Base-by-base conservation (phyloP, 23 tunicate genomes). In the Corella eumyota region DNA sequence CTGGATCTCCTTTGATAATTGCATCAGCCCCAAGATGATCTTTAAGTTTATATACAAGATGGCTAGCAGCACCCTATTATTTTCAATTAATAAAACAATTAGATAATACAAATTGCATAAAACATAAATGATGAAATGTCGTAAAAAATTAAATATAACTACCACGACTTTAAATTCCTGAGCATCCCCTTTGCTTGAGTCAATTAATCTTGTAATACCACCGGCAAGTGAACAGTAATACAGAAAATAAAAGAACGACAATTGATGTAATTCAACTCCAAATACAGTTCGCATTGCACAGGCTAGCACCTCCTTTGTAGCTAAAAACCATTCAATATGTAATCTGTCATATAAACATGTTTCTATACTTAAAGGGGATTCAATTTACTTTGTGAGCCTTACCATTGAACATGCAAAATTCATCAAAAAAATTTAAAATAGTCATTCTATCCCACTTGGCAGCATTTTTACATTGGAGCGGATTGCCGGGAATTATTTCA, bases 111-210 rank as follows among this genome's bases (percentile, higher is more conserved):
- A n/a, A n/a, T n/a, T n/a, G n/a, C n/a, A n/a, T n/a, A n/a, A n/a
- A n/a, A n/a, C n/a, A n/a, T n/a, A n/a, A n/a, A n/a, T n/a, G n/a
- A n/a, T n/a, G n/a, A n/a, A n/a, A n/a, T n/a, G n/a, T n/a, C n/a
- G n/a, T n/a, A n/a, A n/a, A n/a, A n/a, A n/a, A n/a, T n/a, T n/a
- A n/a, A n/a, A n/a, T n/a, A n/a, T n/a, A n/a, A n/a, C n/a, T n/a
- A n/a, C n/a, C n/a, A n/a, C n/a, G 36, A 86, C 72, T 25, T 81
- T 70, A 9, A 48, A 71, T 45, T 77, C 95, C 49, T 86, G 95
- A 45, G 95, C 95, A 35, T 65, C 68, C 13, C 78, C 95, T n/a
- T 66, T 30, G 24, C 11, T 30, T 1, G 60, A 45, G 34, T 77
- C 80, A 26, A 71, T 25, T 6, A 86, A 49, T 3, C 34, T 24